Percentiles rank a stretch among this genome's conserved stretches.
Evolutionary conservation across 2,113 vertebrate genomes (phyloP).

Genomic region (Heliornis fulica): DNA sequence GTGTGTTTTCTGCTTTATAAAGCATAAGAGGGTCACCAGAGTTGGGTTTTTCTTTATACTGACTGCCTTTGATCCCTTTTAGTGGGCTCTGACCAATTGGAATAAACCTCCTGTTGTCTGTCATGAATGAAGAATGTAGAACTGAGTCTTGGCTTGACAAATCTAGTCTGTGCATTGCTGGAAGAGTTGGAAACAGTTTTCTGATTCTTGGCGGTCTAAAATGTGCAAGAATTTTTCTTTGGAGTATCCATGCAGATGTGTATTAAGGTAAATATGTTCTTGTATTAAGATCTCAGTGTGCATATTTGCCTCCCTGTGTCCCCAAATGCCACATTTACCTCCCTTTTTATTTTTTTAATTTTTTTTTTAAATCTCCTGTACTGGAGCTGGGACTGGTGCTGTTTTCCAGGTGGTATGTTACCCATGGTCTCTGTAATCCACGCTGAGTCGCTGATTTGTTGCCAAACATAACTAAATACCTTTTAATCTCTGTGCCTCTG

Average conservation of each 20-base stretch:
- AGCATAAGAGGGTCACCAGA: background rate
- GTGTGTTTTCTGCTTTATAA: background rate
- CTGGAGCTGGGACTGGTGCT: background rate
- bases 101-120: background rate
- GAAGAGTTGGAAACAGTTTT: background rate
- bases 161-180: background rate
- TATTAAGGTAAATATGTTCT: background rate
- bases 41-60: background rate
- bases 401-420: background rate
- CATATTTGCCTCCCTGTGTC: background rate
- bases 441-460: background rate
- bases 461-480: background rate
- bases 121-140: background rate
- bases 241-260: background rate
- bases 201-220: background rate
- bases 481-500: background rate
- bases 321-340: background rate
- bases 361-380: too few species aligned
- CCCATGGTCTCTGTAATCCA: background rate
- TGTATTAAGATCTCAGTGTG: background rate
- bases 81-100: background rate
- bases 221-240: background rate
- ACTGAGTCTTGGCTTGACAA: background rate
- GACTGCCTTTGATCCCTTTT: background rate
- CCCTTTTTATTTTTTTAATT: too few species aligned